A percentile compares a stretch with the other conserved stretches of the same genome.
phyloP scores from a whole-genome alignment of 2,888 invertebrate genomes.

The Fragum sueziense region DNA sequence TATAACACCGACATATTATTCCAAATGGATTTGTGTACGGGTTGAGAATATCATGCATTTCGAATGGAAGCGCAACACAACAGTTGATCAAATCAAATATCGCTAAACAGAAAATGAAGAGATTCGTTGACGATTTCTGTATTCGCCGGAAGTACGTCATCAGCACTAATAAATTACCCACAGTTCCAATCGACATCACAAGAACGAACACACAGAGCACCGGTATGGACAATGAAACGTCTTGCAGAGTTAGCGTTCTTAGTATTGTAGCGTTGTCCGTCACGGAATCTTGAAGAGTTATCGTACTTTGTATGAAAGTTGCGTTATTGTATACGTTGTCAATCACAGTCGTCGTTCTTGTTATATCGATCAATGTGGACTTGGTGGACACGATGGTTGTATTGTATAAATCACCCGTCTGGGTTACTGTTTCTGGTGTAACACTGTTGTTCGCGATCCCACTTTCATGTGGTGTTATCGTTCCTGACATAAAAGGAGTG shows the following conservation, averaged over 20 bases:
- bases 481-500: too few species aligned
- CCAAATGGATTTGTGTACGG: constrained; percentile 43
- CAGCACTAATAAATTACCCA: constrained; percentile 53
- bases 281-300: neutral
- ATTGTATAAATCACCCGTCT: neutral
- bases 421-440: neutral
- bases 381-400: too few species aligned
- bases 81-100: constrained; percentile 50
- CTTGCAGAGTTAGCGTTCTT: neutral
- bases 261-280: neutral
- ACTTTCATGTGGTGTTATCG: too few species aligned
- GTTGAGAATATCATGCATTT: constrained; percentile 40
- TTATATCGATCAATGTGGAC: too few species aligned
- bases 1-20: constrained; percentile 44
- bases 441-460: neutral
- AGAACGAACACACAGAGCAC: constrained; percentile 49
- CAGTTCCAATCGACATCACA: constrained; percentile 40
- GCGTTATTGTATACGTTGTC: neutral
- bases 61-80: constrained; percentile 40
- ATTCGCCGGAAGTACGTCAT: constrained; percentile 47
- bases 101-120: constrained; percentile 56
- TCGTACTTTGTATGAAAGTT: neutral
- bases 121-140: constrained; percentile 48
- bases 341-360: too few species aligned
- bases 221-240: constrained; percentile 39